Percentiles rank a stretch among this genome's conserved stretches.
Evolutionary conservation across 2,888 invertebrate genomes (phyloP).

Genomic region (Temnothorax ravouxi): DNA sequence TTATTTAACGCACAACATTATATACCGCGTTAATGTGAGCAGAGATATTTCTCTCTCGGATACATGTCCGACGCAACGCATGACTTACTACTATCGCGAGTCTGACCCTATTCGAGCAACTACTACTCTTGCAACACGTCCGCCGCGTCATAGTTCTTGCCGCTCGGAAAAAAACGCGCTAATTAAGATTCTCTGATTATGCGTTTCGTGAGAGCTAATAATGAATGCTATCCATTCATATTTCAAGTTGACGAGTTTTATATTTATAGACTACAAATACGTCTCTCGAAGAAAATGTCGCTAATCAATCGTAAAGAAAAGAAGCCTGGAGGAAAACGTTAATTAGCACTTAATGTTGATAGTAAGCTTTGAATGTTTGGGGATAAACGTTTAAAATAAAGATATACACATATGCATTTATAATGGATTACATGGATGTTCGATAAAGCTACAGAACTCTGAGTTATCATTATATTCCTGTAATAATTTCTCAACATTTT

Average conservation of each 20-base stretch:
- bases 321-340: not conserved
- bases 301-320: not conserved
- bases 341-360: not conserved
- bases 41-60: constrained; percentile 7
- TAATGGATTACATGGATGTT: too few relatives aligned
- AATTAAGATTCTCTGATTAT: not conserved
- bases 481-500: not conserved
- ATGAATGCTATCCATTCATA: not conserved
- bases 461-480: not conserved
- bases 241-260: not conserved
- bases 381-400: not conserved
- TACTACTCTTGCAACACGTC: constrained; percentile 65
- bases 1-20: constrained; percentile 8
- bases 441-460: not conserved
- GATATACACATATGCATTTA: too few relatives aligned
- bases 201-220: not conserved
- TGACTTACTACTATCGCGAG: constrained; percentile 67
- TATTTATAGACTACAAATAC: not conserved
- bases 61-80: constrained; percentile 56
- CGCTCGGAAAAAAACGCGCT: constrained; percentile 36
- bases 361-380: not conserved
- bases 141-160: constrained; percentile 24
- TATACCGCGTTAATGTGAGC: not conserved
- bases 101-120: constrained; percentile 56
- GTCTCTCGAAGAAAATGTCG: too few relatives aligned